Base-by-base conservation (phyloP, 2,113 vertebrate genomes). In the Oryzias javanicus region DNA sequence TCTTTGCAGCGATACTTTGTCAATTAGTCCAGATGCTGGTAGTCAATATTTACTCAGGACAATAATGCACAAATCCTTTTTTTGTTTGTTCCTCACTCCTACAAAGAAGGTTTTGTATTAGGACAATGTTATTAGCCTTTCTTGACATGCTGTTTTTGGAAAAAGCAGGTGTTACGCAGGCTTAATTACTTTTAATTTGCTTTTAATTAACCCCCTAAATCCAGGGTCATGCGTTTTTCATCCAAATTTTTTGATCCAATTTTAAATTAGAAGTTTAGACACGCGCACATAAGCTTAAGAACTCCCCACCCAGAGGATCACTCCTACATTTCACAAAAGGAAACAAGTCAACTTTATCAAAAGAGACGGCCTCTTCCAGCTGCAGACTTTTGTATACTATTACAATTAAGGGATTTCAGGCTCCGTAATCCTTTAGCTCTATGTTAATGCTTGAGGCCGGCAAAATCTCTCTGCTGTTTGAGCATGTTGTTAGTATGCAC, bases 161-260 rank as follows among this genome's bases (percentile, higher is more conserved):
- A 70, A 86, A 84, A 82, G 84, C 88, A 90, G 89, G 86, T 91
- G 90, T 88, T 87, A 89, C 70, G 60, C 82, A 54, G 63, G 60
- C 81, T 80, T 89, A 90, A 90, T 88, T 84, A 85, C 76, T 85
- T 86, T 82, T 90, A 76, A 91, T 90, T 89, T 87, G 77, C 86
- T 86, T 92, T 89, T 91, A 89, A 92, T 91, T 91, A 92, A 91
- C 86, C 89, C 73, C 46, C 74, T 42, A 60, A 86, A 83, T 80
- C 68, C 56, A 41, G 71, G 88, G 85, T 87, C 81, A 52, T 59
- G 71, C 76, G 60, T 80, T 68, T 47, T 49, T 47, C 64, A 79
- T 79, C 22, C 45, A 67, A 62, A 62, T 58, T 53, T 59, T 45
- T 14, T 42, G 58, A 67, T 64, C 45, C 45, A 29, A 25, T 24